These are phyloP conservation scores for Halocynthia roretzi DNA, from an alignment of 23 tunicate species.

Conservation along the genomic window DNA sequence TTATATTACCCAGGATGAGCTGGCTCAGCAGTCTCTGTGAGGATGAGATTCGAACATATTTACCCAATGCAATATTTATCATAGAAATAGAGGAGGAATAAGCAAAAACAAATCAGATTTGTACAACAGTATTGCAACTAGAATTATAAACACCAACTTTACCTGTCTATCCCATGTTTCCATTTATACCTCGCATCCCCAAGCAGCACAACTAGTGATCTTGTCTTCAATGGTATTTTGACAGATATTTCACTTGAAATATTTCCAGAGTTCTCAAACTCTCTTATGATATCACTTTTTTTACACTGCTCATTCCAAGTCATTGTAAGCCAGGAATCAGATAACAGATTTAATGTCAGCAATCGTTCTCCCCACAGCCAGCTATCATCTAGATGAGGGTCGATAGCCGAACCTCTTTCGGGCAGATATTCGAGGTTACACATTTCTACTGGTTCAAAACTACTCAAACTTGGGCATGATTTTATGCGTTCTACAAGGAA, in stretches of 20 bases:
- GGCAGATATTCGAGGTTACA: conserved; percentile 88
- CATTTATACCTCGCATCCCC: conserved; percentile 77
- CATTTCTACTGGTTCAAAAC: conserved; percentile 73
- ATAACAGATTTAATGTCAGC: conserved; percentile 68
- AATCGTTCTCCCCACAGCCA: conserved; percentile 96
- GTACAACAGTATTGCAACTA: too few species aligned
- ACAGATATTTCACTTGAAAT: conserved; percentile 30
- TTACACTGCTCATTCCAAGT: not conserved
- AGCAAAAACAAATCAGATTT: too few species aligned
- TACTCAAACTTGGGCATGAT: conserved; percentile 10
- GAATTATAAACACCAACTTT: not conserved
- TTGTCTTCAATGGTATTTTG: conserved; percentile 44
- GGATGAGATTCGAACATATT: too few species aligned
- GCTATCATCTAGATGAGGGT: conserved; percentile 94
- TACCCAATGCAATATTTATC: too few species aligned
- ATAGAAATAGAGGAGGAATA: too few species aligned
- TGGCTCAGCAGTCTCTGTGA: too few species aligned
- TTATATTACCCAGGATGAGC: too few species aligned
- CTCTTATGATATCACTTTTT: not conserved
- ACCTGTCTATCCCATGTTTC: conserved; percentile 84
- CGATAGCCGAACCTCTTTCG: conserved; percentile 70
- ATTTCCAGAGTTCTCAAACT: not conserved
- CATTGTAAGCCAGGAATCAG: conserved; percentile 81
- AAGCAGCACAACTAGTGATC: conserved; percentile 54
- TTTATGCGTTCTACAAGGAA: conserved; percentile 21